Conservation (phyloP, 2,888 invertebrate genomes). For the Thumatha senex region DNA sequence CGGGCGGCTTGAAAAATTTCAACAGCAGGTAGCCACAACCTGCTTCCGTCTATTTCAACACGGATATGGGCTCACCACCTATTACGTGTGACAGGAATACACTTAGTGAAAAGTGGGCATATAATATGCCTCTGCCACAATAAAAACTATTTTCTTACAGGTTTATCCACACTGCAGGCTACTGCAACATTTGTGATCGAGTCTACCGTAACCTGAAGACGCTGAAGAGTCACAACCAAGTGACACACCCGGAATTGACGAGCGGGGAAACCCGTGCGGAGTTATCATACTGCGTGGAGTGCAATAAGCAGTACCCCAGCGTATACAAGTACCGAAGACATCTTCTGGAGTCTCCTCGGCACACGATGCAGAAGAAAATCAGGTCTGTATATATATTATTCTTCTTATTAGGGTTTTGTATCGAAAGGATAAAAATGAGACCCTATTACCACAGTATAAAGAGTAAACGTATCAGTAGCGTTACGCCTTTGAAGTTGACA, state of each 20-base stretch:
- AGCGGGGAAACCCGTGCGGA: slow-evolving; percentile 29
- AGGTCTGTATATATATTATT: too few species aligned
- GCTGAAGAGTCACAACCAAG: slow-evolving; percentile 30
- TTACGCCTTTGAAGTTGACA: too few species aligned
- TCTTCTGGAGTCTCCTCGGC: slow-evolving; percentile 47
- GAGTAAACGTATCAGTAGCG: too few species aligned
- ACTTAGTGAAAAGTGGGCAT: too few species aligned
- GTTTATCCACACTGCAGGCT: slow-evolving; percentile 42
- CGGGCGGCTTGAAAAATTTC: too few species aligned
- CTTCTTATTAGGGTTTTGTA: background rate
- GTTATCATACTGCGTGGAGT: slow-evolving; percentile 63
- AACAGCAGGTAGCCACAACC: too few species aligned
- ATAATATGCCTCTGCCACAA: too few species aligned
- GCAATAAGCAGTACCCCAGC: slow-evolving; percentile 54
- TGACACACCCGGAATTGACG: slow-evolving; percentile 39
- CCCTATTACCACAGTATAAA: too few species aligned
- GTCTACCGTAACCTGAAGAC: slow-evolving; percentile 30
- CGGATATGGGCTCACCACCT: too few species aligned
- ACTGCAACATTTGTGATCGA: slow-evolving; percentile 41
- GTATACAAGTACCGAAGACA: slow-evolving; percentile 52
- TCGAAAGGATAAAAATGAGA: too few species aligned
- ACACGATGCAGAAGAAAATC: slow-evolving; percentile 39
- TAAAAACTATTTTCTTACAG: slow-evolving; percentile 24
- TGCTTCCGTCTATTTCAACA: too few species aligned
- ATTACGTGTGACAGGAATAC: too few species aligned